phyloP scores from a whole-genome alignment of 2,113 vertebrate species.

The human (Homo sapiens) region DNA sequence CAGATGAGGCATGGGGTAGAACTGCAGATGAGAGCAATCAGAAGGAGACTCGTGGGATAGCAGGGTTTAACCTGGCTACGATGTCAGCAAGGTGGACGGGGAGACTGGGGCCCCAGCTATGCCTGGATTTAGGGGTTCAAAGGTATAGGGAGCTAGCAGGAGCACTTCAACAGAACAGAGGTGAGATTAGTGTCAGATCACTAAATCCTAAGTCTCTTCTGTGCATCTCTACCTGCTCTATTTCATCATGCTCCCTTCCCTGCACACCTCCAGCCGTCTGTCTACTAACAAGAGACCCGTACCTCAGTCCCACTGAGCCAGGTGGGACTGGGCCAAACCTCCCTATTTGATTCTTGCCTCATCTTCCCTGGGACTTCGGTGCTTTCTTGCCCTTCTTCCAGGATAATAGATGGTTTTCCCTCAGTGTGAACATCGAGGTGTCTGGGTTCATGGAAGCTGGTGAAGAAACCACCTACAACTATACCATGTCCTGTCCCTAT shows the following conservation, averaged over 20 bases:
- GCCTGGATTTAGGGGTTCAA: no score
- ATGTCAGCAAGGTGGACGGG: no score
- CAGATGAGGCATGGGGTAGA: background rate
- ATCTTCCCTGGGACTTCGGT: background rate
- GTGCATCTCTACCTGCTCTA: no score
- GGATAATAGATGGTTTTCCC: conserved; percentile 71
- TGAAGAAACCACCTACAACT: conserved; percentile 56
- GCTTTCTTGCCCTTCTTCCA: background rate
- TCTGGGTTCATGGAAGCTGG: conserved; percentile 68
- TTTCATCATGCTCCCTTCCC: background rate
- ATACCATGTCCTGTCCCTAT: conserved; percentile 69
- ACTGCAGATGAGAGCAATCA: accelerated
- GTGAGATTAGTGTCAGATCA: background rate
- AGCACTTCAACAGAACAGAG: background rate
- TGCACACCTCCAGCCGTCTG: background rate
- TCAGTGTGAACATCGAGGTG: conserved; percentile 71
- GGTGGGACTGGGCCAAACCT: background rate
- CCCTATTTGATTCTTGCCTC: background rate
- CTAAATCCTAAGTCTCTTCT: background rate
- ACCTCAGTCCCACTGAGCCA: background rate
- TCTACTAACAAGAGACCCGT: background rate
- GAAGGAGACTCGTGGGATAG: background rate
- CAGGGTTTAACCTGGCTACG: background rate
- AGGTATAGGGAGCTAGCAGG: accelerated
- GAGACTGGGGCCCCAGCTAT: accelerated